Evolutionary conservation across 2,113 vertebrate species (phyloP).

Genomic region (Nesoenas mayeri): DNA sequence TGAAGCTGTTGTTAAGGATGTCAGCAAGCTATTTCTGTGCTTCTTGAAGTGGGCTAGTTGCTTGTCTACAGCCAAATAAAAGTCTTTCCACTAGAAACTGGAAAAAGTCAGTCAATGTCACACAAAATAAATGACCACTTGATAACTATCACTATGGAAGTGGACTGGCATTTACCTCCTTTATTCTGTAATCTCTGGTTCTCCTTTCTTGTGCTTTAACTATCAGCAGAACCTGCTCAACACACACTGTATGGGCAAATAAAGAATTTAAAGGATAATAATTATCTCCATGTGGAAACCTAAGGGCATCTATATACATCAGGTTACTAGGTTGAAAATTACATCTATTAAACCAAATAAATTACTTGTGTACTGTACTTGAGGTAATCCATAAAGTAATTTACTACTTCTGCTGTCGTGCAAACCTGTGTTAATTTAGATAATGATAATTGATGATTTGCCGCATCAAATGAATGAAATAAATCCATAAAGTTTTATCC

Average conservation of each 20-base stretch:
- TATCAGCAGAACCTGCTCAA: neutral
- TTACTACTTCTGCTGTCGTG: conserved; percentile 34
- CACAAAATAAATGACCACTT: neutral
- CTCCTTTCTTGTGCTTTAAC: neutral
- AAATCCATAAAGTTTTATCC: conserved; percentile 61
- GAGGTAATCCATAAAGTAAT: conserved; percentile 59
- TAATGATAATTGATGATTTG: conserved; percentile 62
- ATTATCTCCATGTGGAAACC: neutral
- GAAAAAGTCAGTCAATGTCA: neutral
- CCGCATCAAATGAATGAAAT: conserved; percentile 50
- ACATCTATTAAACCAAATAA: conserved; percentile 29
- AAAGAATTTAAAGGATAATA: neutral
- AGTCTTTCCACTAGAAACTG: neutral
- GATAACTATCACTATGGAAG: neutral
- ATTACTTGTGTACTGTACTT: neutral
- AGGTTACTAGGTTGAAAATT: neutral
- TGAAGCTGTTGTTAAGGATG: neutral
- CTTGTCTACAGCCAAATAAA: neutral
- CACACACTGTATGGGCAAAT: neutral
- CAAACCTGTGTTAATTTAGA: conserved; percentile 55
- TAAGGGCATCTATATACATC: neutral
- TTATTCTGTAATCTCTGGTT: neutral
- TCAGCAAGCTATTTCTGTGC: neutral
- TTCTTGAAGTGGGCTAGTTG: neutral
- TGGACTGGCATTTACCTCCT: neutral